Base-by-base conservation (phyloP, 2,888 invertebrate genomes). In the Tupiocoris notatus region DNA sequence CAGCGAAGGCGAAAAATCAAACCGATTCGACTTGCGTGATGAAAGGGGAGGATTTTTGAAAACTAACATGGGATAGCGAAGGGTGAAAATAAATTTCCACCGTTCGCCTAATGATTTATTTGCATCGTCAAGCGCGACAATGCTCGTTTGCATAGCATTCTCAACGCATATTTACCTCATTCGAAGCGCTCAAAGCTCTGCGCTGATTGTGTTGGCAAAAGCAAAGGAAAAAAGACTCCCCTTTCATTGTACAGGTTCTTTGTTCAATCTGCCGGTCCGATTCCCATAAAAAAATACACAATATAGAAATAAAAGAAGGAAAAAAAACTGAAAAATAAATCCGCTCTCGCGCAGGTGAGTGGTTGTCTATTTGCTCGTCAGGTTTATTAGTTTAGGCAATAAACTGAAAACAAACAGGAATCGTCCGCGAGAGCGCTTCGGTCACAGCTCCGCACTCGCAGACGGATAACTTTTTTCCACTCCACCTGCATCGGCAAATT, bases 111-210 rank as follows among this genome's bases (percentile, higher is more conserved):
- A 73, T 73, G 73, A 73, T 63, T 73, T 73, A 73, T 73, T 73
- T 73, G 62, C 73, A 73, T 63, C 63, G 62, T 73, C 73, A 61
- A 62, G 62, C 54, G 12, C 63, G 63, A 25, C 62, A 54, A 63
- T 73, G 39, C 63, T 62, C 62, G 63, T 73, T 73, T 73, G 73
- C 73, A 63, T 73, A 73, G 73, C 62, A 63, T 62, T 62, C 63
- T 62, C 18, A 22, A 63, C 73, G 73, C 73, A 73, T 73, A 73
- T 73, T 73, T 73, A 39, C 73, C 57, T 62, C 73, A 73, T 73
- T 62, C 73, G 56, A 39, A 39, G 39, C 62, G 23, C 63, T 63
- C 62, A 73, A 73, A 73, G 73, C 61, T 18, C 61, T n/a, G 57
- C 20, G 73, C 21, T 73, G 73, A 73, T 73, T 73, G 73, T 73